phyloP scores from a whole-genome alignment of 2,797 vertebrate species.

The Spatula clypeata region DNA sequence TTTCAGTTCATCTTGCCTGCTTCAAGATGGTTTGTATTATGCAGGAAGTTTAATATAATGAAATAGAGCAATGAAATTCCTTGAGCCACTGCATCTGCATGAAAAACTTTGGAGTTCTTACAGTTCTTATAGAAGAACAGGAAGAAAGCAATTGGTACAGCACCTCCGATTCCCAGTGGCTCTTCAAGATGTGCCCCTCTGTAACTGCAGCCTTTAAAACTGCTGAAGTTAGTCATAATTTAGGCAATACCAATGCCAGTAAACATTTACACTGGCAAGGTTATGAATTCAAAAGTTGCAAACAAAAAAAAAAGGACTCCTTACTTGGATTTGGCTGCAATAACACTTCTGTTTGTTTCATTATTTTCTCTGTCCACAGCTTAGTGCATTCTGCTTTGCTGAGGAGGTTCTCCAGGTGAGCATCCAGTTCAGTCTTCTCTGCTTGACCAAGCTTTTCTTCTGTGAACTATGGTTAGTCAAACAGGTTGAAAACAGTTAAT shows the following conservation, averaged over 20 bases:
- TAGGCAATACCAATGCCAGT: not conserved
- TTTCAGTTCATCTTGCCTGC: not conserved
- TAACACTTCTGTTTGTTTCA: slow-evolving; percentile 95
- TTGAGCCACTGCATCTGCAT: not conserved
- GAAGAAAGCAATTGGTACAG: not conserved
- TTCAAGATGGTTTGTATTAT: not conserved
- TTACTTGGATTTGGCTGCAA: slow-evolving; percentile 96
- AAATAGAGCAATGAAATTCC: not conserved
- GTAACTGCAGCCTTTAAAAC: not conserved
- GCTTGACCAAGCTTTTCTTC: slow-evolving; percentile 95
- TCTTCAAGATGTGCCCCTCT: not conserved
- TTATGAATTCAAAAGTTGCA: not conserved
- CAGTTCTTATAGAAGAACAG: not conserved
- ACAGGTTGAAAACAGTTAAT: slow-evolving; percentile 11
- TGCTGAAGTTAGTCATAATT: not conserved
- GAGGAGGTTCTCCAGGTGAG: slow-evolving; percentile 93
- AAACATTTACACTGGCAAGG: not conserved
- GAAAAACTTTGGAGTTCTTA: not conserved
- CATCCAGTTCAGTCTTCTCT: slow-evolving; percentile 93
- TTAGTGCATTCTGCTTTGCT: slow-evolving; percentile 92
- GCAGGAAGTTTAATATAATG: not conserved
- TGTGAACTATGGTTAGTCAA: slow-evolving; percentile 87
- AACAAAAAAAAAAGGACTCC: slow-evolving; percentile 21
- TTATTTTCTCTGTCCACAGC: slow-evolving; percentile 93
- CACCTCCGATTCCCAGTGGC: not conserved